Conservation (phyloP, 2,113 vertebrate species). For the Dermatemys mawii region DNA sequence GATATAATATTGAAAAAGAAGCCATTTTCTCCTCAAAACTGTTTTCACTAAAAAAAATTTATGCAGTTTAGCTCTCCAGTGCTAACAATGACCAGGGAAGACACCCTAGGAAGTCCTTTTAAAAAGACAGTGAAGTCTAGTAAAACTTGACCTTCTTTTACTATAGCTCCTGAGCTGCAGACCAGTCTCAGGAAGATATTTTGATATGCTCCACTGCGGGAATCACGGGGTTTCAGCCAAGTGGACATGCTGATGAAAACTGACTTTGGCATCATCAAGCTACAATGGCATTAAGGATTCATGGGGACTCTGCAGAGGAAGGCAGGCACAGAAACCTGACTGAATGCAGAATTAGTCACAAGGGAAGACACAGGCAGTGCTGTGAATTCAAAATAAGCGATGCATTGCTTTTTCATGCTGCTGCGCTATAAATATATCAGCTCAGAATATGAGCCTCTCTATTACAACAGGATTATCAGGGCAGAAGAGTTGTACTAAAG, state of each 20-base stretch:
- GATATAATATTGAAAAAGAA: background rate
- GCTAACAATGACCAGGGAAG: background rate
- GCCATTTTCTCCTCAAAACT: background rate
- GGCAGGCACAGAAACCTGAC: conserved; percentile 32
- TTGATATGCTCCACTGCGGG: conserved; percentile 24
- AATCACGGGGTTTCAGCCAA: conserved; percentile 56
- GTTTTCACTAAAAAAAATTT: background rate
- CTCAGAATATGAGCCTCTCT: conserved; percentile 49
- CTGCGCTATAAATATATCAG: conserved; percentile 62
- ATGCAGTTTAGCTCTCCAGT: background rate
- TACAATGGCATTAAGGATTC: conserved; percentile 80
- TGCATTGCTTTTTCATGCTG: conserved; percentile 58
- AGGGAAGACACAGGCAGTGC: conserved; percentile 56
- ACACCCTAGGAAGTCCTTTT: background rate
- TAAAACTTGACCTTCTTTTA: conserved; percentile 26
- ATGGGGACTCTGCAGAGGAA: conserved; percentile 51
- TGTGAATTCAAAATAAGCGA: conserved; percentile 67
- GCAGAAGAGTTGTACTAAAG: background rate
- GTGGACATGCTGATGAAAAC: conserved; percentile 64
- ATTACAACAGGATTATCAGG: background rate
- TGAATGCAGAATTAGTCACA: conserved; percentile 71
- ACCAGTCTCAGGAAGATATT: conserved; percentile 15
- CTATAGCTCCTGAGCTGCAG: background rate
- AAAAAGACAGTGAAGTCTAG: background rate
- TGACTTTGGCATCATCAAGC: conserved; percentile 61